phyloP scores from a whole-genome alignment of 2,113 vertebrate species.

The Zosterops borbonicus region DNA sequence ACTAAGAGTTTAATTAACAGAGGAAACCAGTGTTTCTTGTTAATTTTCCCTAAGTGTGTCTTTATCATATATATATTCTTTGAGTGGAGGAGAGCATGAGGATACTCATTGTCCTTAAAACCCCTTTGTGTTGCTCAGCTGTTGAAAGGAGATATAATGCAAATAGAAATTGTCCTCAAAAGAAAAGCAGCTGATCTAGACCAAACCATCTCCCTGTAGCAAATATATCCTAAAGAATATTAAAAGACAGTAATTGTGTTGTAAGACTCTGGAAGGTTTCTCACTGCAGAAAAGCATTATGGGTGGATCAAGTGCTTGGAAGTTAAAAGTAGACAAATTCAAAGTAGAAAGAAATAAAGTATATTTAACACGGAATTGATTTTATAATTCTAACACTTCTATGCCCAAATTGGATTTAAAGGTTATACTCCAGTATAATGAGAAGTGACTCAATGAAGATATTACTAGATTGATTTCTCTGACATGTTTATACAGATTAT shows the following conservation, averaged over 20 bases:
- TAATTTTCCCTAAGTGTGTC: not conserved
- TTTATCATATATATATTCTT: not conserved
- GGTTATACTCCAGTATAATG: not conserved
- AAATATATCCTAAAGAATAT: not conserved
- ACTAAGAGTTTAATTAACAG: not conserved
- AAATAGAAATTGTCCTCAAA: not conserved
- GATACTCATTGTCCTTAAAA: not conserved
- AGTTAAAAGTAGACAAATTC: not conserved
- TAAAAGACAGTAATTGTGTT: not conserved
- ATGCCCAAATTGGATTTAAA: not conserved
- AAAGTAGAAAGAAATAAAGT: not conserved
- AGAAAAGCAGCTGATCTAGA: not conserved
- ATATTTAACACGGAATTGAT: not conserved
- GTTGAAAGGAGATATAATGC: not conserved
- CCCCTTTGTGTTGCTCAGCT: not conserved
- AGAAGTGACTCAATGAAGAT: not conserved
- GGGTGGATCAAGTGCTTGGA: not conserved
- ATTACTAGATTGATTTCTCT: not conserved
- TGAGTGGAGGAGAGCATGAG: not conserved
- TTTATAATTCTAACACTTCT: not conserved
- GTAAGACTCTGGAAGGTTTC: not conserved
- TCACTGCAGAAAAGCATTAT: not conserved
- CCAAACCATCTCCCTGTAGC: not conserved
- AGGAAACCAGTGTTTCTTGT: not conserved
- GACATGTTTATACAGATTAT: not conserved